phyloP scores from a whole-genome alignment of 2,113 vertebrate species.

The Catagonus wagneri region DNA sequence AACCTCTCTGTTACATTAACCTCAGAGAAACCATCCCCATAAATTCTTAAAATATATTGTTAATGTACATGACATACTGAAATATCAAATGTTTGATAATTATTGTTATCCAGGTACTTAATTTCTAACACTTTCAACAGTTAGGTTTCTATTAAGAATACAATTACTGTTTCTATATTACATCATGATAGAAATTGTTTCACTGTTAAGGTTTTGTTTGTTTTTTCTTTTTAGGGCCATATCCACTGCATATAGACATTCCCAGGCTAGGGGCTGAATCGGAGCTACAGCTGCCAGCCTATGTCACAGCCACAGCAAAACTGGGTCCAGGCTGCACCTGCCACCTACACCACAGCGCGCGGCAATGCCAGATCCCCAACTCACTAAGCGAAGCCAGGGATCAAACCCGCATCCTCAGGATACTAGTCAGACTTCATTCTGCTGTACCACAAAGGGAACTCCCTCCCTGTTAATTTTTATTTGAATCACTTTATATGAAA shows the following conservation, averaged over 20 bases:
- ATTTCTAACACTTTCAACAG: background rate
- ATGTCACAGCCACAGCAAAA: too few species aligned
- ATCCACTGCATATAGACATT: too few species aligned
- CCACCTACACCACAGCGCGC: too few species aligned
- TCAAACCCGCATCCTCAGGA: too few species aligned
- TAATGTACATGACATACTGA: background rate
- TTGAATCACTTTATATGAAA: slow-evolving; percentile 25
- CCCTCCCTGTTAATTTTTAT: background rate
- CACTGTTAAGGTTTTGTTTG: background rate
- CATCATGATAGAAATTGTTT: background rate
- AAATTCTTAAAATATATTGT: slow-evolving; percentile 33
- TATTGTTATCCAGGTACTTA: background rate
- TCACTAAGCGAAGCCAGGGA: too few species aligned
- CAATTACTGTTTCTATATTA: background rate
- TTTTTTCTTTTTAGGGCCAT: too few species aligned
- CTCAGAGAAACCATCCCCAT: background rate
- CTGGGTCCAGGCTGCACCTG: too few species aligned
- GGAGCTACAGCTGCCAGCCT: too few species aligned
- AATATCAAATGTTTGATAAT: background rate
- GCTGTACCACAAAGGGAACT: too few species aligned
- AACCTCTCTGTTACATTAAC: background rate
- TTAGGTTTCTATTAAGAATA: slow-evolving; percentile 4
- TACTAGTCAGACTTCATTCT: too few species aligned
- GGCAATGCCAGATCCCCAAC: too few species aligned
- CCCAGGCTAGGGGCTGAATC: too few species aligned